Percentiles rank a stretch among this genome's conserved stretches.
Evolutionary conservation across 2,888 invertebrate species (phyloP).

Genomic region (Unio pictorum): DNA sequence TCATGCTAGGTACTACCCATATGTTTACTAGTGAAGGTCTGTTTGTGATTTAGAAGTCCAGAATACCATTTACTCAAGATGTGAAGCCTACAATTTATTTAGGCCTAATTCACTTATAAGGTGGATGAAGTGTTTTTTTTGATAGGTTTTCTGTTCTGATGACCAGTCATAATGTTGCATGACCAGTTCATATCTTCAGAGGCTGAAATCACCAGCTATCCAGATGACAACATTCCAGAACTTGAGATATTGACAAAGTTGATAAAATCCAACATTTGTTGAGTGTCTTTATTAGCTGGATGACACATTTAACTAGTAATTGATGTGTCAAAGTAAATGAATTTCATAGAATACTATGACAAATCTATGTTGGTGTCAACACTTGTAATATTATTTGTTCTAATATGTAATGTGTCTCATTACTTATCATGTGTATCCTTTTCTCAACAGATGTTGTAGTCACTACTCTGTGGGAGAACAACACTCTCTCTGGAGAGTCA

Average conservation of each 20-base stretch:
- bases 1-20: slow-evolving; percentile 10
- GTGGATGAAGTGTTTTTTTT: slow-evolving; percentile 10
- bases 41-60: slow-evolving; percentile 19
- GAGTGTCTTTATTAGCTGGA: slow-evolving; percentile 10
- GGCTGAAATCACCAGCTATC: slow-evolving; percentile 8
- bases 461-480: slow-evolving; percentile 8
- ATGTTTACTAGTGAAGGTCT: slow-evolving; percentile 10
- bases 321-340: slow-evolving; percentile 5
- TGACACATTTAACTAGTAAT: slow-evolving; percentile 13
- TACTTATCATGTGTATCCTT: slow-evolving; percentile 17
- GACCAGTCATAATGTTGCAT: slow-evolving; percentile 11
- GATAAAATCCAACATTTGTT: slow-evolving; percentile 1
- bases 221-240: slow-evolving; percentile 9
- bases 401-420: slow-evolving; percentile 8
- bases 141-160: slow-evolving; percentile 13
- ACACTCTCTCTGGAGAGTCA: slow-evolving; percentile 5
- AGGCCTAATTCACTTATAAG: slow-evolving; percentile 9
- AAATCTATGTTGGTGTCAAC: slow-evolving; percentile 2
- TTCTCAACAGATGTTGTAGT: slow-evolving; percentile 5
- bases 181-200: slow-evolving; percentile 15
- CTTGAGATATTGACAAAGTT: slow-evolving; percentile 2
- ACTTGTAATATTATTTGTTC: slow-evolving; percentile 3
- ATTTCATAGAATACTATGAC: slow-evolving; percentile 9
- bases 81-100: slow-evolving; percentile 9
- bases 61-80: slow-evolving; percentile 6